Percentiles rank a stretch among this genome's conserved stretches.
phyloP scores from a whole-genome alignment of 2,888 invertebrate genomes.

The Drosophila demipolita region DNA sequence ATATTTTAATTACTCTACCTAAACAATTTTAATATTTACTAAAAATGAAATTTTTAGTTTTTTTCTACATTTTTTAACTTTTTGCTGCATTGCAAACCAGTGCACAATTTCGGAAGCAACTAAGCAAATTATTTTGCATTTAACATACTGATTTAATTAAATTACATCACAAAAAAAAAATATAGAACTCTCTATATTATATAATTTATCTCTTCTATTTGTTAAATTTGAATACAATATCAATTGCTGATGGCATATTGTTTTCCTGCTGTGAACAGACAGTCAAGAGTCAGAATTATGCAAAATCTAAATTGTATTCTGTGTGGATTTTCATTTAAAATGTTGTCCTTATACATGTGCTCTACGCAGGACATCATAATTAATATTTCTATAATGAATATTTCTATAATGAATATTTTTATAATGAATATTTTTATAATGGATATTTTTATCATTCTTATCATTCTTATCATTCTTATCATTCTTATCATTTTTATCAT shows the following conservation, averaged over 20 bases:
- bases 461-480: too few species aligned
- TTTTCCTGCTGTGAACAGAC: constrained; percentile 8
- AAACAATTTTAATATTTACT: too few species aligned
- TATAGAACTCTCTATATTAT: not conserved
- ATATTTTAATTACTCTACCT: too few species aligned
- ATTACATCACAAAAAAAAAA: not conserved
- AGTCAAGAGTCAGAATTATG: constrained; percentile 2
- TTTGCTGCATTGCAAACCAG: not conserved
- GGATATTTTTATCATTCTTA: too few species aligned
- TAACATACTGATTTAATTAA: not conserved
- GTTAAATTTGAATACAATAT: constrained; percentile 17
- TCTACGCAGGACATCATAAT: constrained; percentile 17
- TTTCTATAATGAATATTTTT: too few species aligned
- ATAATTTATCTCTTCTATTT: not conserved
- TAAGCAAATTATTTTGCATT: not conserved
- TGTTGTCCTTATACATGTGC: constrained; percentile 36
- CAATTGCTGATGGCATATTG: constrained; percentile 1
- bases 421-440: too few species aligned
- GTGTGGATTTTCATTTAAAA: constrained; percentile 69
- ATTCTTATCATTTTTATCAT: too few species aligned
- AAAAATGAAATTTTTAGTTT: too few species aligned
- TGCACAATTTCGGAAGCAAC: not conserved
- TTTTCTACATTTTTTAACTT: too few species aligned
- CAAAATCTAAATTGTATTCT: constrained; percentile 26
- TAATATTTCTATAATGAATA: too few species aligned